These are phyloP conservation scores for Chymomyza caudatula DNA, from an alignment of 2,888 invertebrate genomes.

Conservation along the genomic window DNA sequence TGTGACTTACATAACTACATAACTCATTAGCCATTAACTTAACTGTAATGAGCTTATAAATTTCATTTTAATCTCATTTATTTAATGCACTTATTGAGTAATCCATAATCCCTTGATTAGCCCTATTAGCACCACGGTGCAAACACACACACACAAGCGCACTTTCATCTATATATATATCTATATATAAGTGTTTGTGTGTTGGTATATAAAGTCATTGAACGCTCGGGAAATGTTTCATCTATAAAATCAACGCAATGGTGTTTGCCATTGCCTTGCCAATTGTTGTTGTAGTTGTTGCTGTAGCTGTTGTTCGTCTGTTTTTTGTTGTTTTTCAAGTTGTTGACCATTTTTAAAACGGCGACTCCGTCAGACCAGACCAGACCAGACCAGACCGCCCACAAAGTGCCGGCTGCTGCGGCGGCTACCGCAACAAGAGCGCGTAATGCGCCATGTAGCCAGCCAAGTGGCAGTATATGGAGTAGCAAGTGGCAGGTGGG, in stretches of 20 bases:
- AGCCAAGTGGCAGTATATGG: conserved; percentile 17
- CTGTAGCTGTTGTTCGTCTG: conserved; percentile 9
- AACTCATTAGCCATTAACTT: neutral
- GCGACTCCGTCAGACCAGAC: neutral
- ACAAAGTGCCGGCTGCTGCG: neutral
- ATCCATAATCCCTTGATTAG: neutral
- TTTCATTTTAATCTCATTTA: neutral
- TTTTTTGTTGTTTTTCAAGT: conserved; percentile 39
- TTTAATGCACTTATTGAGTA: neutral
- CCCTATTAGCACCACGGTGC: conserved; percentile 1
- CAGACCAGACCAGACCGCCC: neutral
- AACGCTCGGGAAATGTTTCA: conserved; percentile 33
- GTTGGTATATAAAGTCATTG: conserved; percentile 34
- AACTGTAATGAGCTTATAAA: neutral
- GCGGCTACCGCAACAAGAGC: neutral
- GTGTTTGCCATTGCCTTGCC: conserved; percentile 9
- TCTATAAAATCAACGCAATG: conserved; percentile 30
- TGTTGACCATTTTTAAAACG: conserved; percentile 52
- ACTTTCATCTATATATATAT: neutral
- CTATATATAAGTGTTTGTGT: neutral
- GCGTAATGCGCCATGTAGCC: conserved; percentile 10
- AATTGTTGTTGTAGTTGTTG: conserved; percentile 5
- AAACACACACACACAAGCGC: neutral
- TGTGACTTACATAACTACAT: neutral
- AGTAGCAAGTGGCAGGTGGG: conserved; percentile 29